These are phyloP conservation scores for Drosophila mimica DNA, from an alignment of 2,888 invertebrate genomes.

Conservation along the genomic window DNA sequence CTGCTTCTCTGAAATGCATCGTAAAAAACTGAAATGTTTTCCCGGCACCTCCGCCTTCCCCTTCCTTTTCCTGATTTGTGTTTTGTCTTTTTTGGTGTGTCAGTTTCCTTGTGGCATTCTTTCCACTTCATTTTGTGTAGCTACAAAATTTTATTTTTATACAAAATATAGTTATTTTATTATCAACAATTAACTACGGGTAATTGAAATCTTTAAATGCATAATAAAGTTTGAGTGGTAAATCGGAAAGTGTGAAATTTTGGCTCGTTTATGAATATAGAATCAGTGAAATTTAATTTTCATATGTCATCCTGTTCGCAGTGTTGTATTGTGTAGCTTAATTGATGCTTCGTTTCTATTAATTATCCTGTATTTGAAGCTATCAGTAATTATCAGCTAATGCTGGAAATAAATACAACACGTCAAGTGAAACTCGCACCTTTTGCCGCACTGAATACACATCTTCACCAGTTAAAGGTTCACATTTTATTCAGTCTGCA, in stretches of 20 bases:
- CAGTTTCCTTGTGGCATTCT: neutral
- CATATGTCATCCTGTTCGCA: too few species aligned
- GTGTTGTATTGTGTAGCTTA: too few species aligned
- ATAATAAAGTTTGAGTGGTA: neutral
- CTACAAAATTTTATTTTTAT: neutral
- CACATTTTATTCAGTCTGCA: neutral
- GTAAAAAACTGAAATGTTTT: conserved; percentile 14
- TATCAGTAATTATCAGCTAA: too few species aligned
- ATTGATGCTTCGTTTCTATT: too few species aligned
- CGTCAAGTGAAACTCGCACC: too few species aligned
- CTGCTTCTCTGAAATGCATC: conserved; percentile 17
- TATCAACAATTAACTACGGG: neutral
- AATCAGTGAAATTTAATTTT: too few species aligned
- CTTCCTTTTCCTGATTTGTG: neutral
- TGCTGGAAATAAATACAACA: too few species aligned
- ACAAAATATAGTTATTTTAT: neutral
- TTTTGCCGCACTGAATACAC: too few species aligned
- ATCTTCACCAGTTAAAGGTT: neutral
- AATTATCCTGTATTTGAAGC: too few species aligned
- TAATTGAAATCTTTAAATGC: neutral
- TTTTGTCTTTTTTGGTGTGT: neutral
- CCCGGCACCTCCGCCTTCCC: neutral
- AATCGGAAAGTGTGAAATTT: neutral
- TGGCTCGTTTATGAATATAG: neutral
- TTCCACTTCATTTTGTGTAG: neutral